Evolutionary conservation across 2,113 vertebrate species (phyloP), one percentile per base, ranked within the genome.

Genomic region (Gymnobelideus leadbeateri): DNA sequence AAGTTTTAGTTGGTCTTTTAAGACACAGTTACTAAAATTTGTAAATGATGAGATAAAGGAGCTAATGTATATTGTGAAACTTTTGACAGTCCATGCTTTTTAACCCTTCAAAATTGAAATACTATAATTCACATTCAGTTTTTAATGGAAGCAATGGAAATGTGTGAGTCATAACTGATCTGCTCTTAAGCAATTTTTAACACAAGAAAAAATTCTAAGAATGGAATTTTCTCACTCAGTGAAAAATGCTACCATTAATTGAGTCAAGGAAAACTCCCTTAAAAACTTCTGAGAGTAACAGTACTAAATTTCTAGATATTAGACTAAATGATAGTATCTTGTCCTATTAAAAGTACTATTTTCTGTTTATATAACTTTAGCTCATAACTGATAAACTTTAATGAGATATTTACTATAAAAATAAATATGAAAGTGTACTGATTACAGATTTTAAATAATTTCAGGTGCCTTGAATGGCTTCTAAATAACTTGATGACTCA

Each of bases 401-500:
- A 84, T 84, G 6, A 84, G 16, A 84, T 84, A 84, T 23, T 84
- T 84, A 84, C 90, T 50, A n/a, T 91, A 92, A 96, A 26, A 89
- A 68, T 7, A 28, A 51, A 46, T 92, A 53, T 89, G 28, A 55
- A 93, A 84, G 47, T 89, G 1, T 95, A 94, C 91, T 95, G 84
- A 96, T 95, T 90, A 77, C 7, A 25, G 92, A 19, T 98, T 98
- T 96, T 97, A 25, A 84, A 84, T 84, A 84, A 94, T 57, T 97
- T 53, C 93, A 99, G 99, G 98, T 99, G 99, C 98, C 99, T 99
- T 91, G 99, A 99, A 95, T 99, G 99, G 99, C 99, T 99, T 96
- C 99, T 99, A 93, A 99, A 99, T 98, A 99, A 99, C 98, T 98
- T 99, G 94, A 99, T 99, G 99, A 99, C 99, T 24, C 99, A 99